Evolutionary conservation across 2,113 vertebrate species (phyloP).

Genomic region (Microcebus tavaratra): DNA sequence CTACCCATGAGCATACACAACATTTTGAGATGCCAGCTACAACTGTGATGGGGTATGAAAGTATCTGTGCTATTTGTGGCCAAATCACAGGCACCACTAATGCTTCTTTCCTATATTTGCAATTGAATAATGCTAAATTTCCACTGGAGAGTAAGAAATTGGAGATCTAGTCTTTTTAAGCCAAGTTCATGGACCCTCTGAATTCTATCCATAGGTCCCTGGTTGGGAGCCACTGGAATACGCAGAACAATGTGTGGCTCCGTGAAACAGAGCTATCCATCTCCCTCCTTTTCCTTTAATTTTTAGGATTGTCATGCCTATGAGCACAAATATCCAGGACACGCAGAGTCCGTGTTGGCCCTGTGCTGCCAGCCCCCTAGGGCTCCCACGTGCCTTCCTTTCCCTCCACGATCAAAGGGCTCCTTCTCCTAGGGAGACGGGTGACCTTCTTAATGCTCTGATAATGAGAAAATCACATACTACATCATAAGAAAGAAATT

Average conservation of each 20-base stretch:
- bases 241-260: background rate
- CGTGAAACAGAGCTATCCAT: background rate
- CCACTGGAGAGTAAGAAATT: background rate
- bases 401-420: background rate
- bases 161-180: background rate
- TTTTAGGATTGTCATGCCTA: background rate
- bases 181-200: background rate
- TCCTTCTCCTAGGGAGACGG: background rate
- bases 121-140: background rate
- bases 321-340: background rate
- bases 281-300: background rate
- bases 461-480: background rate
- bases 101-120: background rate
- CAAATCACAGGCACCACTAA: background rate
- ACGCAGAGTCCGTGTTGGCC: accelerated
- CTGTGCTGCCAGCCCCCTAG: background rate
- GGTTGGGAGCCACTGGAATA: background rate
- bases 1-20: background rate
- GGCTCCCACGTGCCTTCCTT: background rate
- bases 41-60: background rate
- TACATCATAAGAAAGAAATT: background rate
- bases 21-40: background rate
- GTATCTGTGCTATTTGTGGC: background rate
- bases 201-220: background rate
- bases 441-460: background rate